Evolutionary conservation across 2,113 vertebrate genomes (phyloP).

Genomic region (Zosterops japonicus): DNA sequence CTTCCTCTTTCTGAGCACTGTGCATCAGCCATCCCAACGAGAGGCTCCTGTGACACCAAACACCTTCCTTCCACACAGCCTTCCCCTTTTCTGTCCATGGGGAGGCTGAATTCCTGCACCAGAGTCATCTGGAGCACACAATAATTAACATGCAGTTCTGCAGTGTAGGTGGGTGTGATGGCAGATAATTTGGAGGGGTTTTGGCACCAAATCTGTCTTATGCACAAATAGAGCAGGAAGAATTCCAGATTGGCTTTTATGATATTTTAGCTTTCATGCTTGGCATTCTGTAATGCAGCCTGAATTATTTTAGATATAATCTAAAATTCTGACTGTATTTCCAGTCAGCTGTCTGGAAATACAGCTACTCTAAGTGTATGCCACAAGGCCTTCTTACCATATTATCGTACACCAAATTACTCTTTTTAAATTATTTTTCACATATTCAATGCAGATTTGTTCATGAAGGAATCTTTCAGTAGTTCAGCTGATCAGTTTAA

Average conservation of each 20-base stretch:
- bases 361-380: neutral
- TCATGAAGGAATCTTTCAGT: constrained; percentile 9
- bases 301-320: neutral
- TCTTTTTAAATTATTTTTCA: neutral
- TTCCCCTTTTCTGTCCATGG: no score
- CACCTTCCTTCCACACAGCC: neutral
- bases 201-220: neutral
- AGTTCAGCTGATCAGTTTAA: constrained; percentile 30
- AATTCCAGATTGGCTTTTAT: neutral
- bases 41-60: neutral
- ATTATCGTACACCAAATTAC: neutral
- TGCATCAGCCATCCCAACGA: rapidly evolving
- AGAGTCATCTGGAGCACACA: neutral
- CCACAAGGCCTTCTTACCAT: neutral
- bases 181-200: neutral
- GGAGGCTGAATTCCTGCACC: neutral
- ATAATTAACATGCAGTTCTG: neutral
- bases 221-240: neutral
- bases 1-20: neutral
- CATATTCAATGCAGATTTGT: neutral
- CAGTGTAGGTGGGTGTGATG: neutral
- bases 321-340: neutral
- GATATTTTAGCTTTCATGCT: neutral
- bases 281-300: neutral
- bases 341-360: neutral